Base-by-base conservation (phyloP, 2,113 vertebrate species). In the Daubentonia madagascariensis region DNA sequence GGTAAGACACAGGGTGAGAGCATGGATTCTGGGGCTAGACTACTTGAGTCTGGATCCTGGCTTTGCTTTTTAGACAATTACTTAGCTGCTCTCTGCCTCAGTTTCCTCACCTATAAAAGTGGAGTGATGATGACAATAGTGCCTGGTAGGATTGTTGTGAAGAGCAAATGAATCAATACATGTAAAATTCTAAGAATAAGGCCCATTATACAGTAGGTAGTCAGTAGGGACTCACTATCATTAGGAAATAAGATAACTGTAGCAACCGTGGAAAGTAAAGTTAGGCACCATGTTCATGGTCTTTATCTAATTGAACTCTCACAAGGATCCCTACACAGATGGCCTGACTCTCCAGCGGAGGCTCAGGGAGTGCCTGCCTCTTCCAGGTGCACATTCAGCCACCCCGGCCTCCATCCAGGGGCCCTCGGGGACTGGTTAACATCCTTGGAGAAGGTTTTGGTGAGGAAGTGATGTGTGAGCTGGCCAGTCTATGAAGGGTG, bases 291-390 rank as follows among this genome's bases (percentile, higher is more conserved):
- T 0, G 30, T 4, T 14, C 23, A 1, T 12, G 32, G 43, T 40
- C 72, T 65, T 85, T 35, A 59, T 54, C 75, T 76, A 11, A 37
- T 0, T 18, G 20, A 32, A n/a, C 9, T 25, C 50, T 80, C 23
- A 0, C 14, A 11, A 20, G 72, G 32, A 78, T n/a, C 18, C 28
- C 70, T 30, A 3, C 45, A 16, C 1, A 13, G 52, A 37, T 14
- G 54, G 16, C 52, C 3, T 0, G n/a, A n/a, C 30, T 61, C 76
- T 70, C 63, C 1, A 0, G 3, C 0, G 0, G 43, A 45, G 70
- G 37, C 67, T 35, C 67, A 25, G 32, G 35, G 10, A 5, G 37
- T 3, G 22, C 20, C 22, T 73, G 5, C 61, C 8, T 4, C 35
- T 1, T 2, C 2, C 1, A n/a, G 23, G 45, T 17, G 22, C 37